Conservation (phyloP, 2,888 invertebrate species). For the Pseudococcus viburni region DNA sequence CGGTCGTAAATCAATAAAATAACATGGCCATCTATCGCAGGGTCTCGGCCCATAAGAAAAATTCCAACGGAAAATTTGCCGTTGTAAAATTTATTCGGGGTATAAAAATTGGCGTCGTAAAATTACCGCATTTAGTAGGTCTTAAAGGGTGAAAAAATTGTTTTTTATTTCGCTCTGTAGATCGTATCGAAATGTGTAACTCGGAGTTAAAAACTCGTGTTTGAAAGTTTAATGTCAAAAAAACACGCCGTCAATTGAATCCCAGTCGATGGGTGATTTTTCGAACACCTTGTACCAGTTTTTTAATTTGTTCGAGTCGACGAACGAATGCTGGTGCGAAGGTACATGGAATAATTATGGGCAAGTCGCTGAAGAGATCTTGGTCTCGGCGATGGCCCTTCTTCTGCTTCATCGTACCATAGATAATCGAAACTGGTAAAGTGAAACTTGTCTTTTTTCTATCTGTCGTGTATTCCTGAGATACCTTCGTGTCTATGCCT, state of each 20-base stretch:
- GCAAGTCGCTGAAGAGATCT: neutral
- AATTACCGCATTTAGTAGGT: neutral
- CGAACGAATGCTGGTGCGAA: neutral
- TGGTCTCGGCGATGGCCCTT: no score
- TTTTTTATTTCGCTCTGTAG: neutral
- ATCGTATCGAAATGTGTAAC: neutral
- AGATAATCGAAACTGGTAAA: conserved; percentile 52
- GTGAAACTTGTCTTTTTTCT: conserved; percentile 30
- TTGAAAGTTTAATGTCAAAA: neutral
- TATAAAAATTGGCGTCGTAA: conserved; percentile 19
- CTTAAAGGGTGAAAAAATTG: conserved; percentile 23
- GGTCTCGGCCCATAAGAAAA: neutral
- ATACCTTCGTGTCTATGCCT: neutral
- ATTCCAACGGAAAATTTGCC: neutral
- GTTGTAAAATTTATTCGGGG: conserved; percentile 12
- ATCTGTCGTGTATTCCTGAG: neutral
- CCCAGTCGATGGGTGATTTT: neutral
- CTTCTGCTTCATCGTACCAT: neutral
- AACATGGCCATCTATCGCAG: neutral
- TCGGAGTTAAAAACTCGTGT: neutral
- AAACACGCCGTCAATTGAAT: neutral
- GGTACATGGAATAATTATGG: conserved; percentile 28
- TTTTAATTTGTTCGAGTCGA: conserved; percentile 2
- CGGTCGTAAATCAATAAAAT: neutral
- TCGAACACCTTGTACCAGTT: neutral